These are phyloP conservation scores for Penaeus japonicus DNA, from an alignment of 1,140 invertebrate species.

Conservation along the genomic window DNA sequence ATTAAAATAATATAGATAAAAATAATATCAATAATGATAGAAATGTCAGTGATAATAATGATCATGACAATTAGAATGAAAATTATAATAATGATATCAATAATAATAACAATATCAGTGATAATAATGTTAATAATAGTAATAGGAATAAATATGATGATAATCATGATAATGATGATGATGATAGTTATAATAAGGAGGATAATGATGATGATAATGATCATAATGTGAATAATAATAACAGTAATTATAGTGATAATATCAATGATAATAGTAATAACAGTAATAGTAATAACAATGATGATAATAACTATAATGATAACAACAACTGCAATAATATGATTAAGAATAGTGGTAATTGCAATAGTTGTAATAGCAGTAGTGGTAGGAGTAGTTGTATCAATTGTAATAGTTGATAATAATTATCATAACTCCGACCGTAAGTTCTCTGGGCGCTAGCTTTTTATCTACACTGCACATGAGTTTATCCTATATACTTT, in stretches of 20 bases:
- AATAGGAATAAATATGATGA: not conserved
- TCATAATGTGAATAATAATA: too few species aligned
- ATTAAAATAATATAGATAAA: not conserved
- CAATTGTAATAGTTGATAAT: not conserved
- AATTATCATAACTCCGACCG: too few species aligned
- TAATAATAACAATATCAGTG: not conserved
- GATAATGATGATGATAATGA: too few species aligned
- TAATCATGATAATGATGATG: too few species aligned
- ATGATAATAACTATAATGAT: not conserved
- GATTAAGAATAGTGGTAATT: not conserved
- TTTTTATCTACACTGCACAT: too few species aligned
- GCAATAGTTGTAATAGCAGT: not conserved
- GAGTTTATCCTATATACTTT: too few species aligned
- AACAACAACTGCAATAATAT: not conserved
- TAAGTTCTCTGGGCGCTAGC: too few species aligned
- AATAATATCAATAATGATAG: not conserved
- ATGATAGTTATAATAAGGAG: too few species aligned
- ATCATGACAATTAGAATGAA: not conserved
- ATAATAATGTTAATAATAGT: not conserved
- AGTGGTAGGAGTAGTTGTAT: conserved; percentile 3
- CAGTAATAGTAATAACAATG: not conserved
- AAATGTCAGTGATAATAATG: not conserved
- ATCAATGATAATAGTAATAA: not conserved
- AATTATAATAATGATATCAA: not conserved
- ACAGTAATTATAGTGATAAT: too few species aligned